Percentiles rank a stretch among this genome's conserved stretches.
Evolutionary conservation across 2,888 invertebrate genomes (phyloP).

Genomic region (Pterobdella sp.): DNA sequence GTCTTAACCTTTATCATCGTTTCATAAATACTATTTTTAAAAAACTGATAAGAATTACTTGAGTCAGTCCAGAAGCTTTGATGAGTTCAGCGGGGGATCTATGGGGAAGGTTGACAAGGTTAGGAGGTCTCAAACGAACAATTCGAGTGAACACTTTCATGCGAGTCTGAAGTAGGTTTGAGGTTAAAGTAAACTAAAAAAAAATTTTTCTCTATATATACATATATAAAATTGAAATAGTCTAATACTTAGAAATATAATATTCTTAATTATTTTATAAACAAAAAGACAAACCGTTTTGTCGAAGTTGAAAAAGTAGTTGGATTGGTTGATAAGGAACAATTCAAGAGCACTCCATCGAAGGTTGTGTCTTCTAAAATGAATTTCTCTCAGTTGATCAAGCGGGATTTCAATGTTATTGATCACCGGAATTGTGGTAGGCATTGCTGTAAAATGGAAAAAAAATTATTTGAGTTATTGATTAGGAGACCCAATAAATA

Average conservation of each 20-base stretch:
- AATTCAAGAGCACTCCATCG: constrained; percentile 61
- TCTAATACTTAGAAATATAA: too few relatives aligned
- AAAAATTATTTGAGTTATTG: background rate
- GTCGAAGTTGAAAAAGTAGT: constrained; percentile 61
- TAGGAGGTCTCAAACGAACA: constrained; percentile 58
- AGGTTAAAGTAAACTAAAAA: background rate
- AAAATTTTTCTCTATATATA: background rate
- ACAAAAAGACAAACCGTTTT: constrained; percentile 53
- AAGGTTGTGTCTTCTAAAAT: constrained; percentile 60
- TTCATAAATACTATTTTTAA: too few relatives aligned
- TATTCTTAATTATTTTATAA: background rate
- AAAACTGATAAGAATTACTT: too few relatives aligned
- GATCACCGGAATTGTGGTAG: background rate
- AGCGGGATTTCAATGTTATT: constrained; percentile 55
- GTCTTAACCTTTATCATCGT: too few relatives aligned
- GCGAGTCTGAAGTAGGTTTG: constrained; percentile 44
- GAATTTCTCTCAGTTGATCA: constrained; percentile 59
- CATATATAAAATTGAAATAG: too few relatives aligned
- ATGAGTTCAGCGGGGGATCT: constrained; percentile 59
- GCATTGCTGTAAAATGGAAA: background rate
- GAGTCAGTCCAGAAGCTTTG: constrained; percentile 59
- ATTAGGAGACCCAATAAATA: background rate
- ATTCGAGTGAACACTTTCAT: constrained; percentile 61
- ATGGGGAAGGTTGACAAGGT: constrained; percentile 58
- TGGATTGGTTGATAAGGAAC: constrained; percentile 61